A percentile compares a stretch with the other conserved stretches of the same genome.
Evolutionary conservation across 2,797 vertebrate species (phyloP).

Genomic region (Caiman crocodilus): DNA sequence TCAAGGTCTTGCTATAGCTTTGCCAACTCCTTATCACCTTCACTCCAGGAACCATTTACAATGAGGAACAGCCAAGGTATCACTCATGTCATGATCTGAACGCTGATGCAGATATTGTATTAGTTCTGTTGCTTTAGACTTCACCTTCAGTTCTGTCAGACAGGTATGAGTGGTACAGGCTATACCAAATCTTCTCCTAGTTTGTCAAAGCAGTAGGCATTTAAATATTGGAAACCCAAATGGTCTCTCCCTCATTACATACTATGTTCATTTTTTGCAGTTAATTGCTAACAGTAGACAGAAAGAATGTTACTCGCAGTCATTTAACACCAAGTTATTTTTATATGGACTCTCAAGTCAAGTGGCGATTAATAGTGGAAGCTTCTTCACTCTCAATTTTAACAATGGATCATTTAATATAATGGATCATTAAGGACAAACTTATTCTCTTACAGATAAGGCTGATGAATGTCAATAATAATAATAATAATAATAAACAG

Average conservation of each 20-base stretch:
- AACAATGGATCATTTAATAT: no score
- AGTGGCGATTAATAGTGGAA: conserved; percentile 44
- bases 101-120: background rate
- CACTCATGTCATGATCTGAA: background rate
- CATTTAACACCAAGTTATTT: conserved; percentile 14
- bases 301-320: background rate
- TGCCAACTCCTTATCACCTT: background rate
- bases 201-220: background rate
- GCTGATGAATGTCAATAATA: no score
- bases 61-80: background rate
- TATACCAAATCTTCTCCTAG: no score
- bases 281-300: background rate
- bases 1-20: background rate
- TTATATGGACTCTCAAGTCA: background rate
- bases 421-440: no score
- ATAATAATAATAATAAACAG: no score
- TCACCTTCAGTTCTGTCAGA: background rate
- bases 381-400: conserved; percentile 51
- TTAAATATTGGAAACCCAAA: background rate
- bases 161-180: background rate
- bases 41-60: background rate
- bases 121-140: background rate
- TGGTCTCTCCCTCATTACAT: background rate
- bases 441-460: no score
- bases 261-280: background rate